Percentiles rank a stretch among this genome's conserved stretches.
phyloP scores from a whole-genome alignment of 2,888 invertebrate species.

The Chymomyza caudatula region DNA sequence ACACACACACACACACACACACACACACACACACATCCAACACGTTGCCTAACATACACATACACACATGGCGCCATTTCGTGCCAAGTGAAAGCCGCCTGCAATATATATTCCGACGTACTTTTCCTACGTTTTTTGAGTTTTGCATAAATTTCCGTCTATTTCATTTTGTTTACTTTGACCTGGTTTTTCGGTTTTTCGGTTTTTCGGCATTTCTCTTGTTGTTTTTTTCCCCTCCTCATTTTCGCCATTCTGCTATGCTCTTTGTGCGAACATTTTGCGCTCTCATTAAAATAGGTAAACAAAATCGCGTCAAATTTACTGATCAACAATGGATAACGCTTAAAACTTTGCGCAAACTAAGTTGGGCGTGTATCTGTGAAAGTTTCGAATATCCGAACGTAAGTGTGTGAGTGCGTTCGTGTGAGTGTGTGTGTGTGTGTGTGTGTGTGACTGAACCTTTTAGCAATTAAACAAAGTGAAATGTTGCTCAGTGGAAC shows the following conservation, averaged over 20 bases:
- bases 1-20: conserved; percentile 11
- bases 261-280: conserved; percentile 51
- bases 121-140: conserved; percentile 46
- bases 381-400: background rate
- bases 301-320: conserved; percentile 70
- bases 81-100: conserved; percentile 29
- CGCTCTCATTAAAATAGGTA: conserved; percentile 69
- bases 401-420: background rate
- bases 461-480: conserved; percentile 1
- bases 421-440: background rate
- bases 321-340: conserved; percentile 71
- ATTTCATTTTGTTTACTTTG: conserved; percentile 69
- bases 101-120: conserved; percentile 15
- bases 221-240: conserved; percentile 2
- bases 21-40: conserved; percentile 13
- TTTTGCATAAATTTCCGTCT: conserved; percentile 68
- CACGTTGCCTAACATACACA: too few species aligned
- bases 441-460: background rate
- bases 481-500: background rate
- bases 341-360: conserved; percentile 65
- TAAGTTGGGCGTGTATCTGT: conserved; percentile 4
- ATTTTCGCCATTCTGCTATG: conserved; percentile 32
- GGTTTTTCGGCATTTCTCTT: background rate
- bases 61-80: conserved; percentile 30
- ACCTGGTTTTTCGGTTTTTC: conserved; percentile 67